Conservation (phyloP, 64 coral and sea anemone species). For the Stichodactyla helianthus region DNA sequence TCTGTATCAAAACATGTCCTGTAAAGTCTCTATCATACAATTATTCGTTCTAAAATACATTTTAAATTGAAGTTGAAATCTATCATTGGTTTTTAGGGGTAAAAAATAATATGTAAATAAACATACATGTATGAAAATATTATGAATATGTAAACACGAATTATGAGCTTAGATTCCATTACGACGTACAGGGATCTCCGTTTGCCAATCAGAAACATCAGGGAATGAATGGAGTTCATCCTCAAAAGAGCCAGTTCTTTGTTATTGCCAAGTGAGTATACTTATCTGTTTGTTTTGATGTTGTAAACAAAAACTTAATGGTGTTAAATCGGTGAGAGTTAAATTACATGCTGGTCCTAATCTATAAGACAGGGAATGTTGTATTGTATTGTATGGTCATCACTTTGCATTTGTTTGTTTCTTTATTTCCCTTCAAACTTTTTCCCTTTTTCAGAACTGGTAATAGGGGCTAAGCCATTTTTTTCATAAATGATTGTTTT, state of each 20-base stretch:
- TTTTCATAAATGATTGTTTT: not conserved
- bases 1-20: not conserved
- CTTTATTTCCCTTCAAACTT: too few relatives aligned
- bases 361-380: too few relatives aligned
- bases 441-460: not conserved
- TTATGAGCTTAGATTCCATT: not conserved
- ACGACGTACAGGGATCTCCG: not conserved
- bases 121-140: not conserved
- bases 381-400: too few relatives aligned
- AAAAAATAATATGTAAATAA: not conserved
- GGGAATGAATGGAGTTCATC: conserved; percentile 70
- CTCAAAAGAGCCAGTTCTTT: conserved; percentile 83
- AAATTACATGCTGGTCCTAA: not conserved
- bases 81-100: not conserved
- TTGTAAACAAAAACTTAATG: not conserved
- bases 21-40: not conserved
- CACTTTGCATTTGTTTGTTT: too few relatives aligned
- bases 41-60: not conserved
- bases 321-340: not conserved
- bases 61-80: not conserved
- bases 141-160: not conserved
- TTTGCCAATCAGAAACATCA: conserved; percentile 38
- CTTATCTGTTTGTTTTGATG: not conserved
- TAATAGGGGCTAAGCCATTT: not conserved
- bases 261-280: conserved; percentile 94